These are phyloP conservation scores for Microcebus jonahi DNA, from an alignment of 2,113 vertebrate genomes.

Conservation along the genomic window DNA sequence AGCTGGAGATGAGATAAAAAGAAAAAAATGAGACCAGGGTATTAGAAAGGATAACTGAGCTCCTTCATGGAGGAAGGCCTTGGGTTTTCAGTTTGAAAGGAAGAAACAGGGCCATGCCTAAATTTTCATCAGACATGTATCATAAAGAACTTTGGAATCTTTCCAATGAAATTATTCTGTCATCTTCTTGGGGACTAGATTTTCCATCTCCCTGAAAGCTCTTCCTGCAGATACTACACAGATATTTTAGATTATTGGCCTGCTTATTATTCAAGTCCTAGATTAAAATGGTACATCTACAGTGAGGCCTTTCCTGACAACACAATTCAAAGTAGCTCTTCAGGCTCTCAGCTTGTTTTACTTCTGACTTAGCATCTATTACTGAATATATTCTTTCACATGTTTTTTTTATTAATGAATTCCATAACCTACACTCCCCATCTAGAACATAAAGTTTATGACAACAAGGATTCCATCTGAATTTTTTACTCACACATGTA, in stretches of 20 bases:
- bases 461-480: not conserved
- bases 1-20: not conserved
- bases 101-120: not conserved
- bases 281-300: not conserved
- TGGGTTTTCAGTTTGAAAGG: not conserved
- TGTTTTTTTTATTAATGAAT: not conserved
- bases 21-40: not conserved
- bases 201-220: not conserved
- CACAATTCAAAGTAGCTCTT: not conserved
- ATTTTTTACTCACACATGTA: not conserved
- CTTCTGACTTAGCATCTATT: not conserved
- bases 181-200: not conserved
- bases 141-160: not conserved
- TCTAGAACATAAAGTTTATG: not conserved
- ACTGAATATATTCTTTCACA: not conserved
- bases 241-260: not conserved
- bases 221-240: not conserved
- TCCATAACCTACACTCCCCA: not conserved
- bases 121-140: not conserved
- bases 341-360: not conserved
- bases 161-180: not conserved
- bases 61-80: not conserved
- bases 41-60: not conserved
- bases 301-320: not conserved
- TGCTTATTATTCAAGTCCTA: not conserved